Percentiles rank a stretch among this genome's conserved stretches.
phyloP scores from a whole-genome alignment of 2,113 vertebrate genomes.

The Gasterosteus nipponicus region DNA sequence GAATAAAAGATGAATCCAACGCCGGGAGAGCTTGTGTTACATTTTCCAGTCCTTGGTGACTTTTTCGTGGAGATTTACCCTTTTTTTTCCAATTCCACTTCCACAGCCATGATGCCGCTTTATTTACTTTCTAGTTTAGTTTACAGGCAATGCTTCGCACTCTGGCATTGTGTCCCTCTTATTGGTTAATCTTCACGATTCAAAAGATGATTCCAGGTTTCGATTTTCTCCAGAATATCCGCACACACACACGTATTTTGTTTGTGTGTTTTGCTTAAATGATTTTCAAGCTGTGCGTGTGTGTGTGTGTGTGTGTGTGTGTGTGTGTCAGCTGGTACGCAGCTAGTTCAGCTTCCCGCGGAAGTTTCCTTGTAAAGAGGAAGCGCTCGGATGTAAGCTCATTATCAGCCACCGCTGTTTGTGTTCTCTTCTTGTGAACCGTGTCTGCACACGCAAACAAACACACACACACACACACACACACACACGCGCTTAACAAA shows the following conservation, averaged over 20 bases:
- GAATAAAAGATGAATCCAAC: constrained; percentile 52
- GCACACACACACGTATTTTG: neutral
- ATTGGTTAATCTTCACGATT: neutral
- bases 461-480: constrained; percentile 9
- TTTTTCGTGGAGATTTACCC: neutral
- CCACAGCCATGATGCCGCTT: neutral
- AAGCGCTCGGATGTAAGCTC: constrained; percentile 60
- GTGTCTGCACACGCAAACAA: constrained; percentile 13
- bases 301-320: neutral
- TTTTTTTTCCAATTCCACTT: neutral
- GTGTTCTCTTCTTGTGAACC: constrained; percentile 42
- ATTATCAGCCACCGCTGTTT: constrained; percentile 58
- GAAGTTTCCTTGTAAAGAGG: constrained; percentile 64
- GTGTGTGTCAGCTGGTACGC: constrained; percentile 45
- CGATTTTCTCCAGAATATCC: neutral
- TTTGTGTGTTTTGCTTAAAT: neutral
- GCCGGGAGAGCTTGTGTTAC: neutral
- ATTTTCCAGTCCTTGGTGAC: neutral
- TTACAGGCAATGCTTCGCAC: neutral
- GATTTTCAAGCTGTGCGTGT: too few relatives aligned
- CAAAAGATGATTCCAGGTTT: neutral
- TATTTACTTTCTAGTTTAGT: neutral
- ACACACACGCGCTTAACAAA: neutral
- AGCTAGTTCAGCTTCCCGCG: constrained; percentile 47
- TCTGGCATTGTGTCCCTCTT: too few relatives aligned